These are phyloP conservation scores for Drosophila hamatofila DNA, from an alignment of 2,888 invertebrate genomes.

Conservation along the genomic window DNA sequence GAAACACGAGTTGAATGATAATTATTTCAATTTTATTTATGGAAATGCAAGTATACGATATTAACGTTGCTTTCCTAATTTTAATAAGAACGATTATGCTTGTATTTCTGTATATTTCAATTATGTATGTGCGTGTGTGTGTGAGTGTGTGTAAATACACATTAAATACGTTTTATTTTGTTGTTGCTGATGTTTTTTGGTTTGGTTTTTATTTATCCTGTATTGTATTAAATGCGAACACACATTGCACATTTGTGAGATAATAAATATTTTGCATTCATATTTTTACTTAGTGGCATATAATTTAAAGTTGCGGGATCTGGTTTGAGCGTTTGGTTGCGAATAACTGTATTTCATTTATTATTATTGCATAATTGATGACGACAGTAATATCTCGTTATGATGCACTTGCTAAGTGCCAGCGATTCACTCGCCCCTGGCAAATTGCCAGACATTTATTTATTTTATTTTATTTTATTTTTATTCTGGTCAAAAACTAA, in stretches of 20 bases:
- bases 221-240: slow-evolving; percentile 30
- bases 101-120: slow-evolving; percentile 50
- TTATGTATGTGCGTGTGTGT: slow-evolving; percentile 12
- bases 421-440: slow-evolving; percentile 17
- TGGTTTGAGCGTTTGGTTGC: slow-evolving; percentile 8
- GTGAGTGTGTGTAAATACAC: slow-evolving; percentile 16
- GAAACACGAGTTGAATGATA: slow-evolving; percentile 15
- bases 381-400: slow-evolving; percentile 19
- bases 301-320: slow-evolving; percentile 23
- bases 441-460: slow-evolving; percentile 11
- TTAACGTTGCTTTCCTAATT: slow-evolving; percentile 49
- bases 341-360: slow-evolving; percentile 30
- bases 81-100: slow-evolving; percentile 60
- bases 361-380: slow-evolving; percentile 23
- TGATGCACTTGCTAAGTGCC: slow-evolving; percentile 43
- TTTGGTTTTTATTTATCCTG: slow-evolving; percentile 10
- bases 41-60: slow-evolving; percentile 55
- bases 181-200: not conserved
- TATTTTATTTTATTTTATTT: not conserved
- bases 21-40: slow-evolving; percentile 55
- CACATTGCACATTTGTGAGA: slow-evolving; percentile 38
- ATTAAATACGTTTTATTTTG: slow-evolving; percentile 16
- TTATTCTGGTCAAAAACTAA: slow-evolving; percentile 1
- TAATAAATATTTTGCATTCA: slow-evolving; percentile 24
- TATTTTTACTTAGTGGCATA: slow-evolving; percentile 21